Conservation (phyloP, 2,797 vertebrate genomes). For the Podarcis siculus region DNA sequence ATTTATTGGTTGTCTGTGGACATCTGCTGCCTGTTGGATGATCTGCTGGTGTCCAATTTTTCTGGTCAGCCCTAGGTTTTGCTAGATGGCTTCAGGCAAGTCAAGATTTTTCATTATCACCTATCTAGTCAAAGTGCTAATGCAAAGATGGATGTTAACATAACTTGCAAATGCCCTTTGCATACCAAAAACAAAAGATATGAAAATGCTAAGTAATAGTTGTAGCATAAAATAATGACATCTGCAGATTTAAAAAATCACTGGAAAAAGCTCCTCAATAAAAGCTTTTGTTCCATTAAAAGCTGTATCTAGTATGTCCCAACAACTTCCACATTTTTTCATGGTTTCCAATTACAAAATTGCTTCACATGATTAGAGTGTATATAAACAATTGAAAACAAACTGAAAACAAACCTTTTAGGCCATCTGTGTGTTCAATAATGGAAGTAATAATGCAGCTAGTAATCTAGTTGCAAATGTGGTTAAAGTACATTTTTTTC, state of each 20-base stretch:
- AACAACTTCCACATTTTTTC: conserved; percentile 1
- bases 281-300: conserved; percentile 39
- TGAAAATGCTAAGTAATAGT: neutral
- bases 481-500: conserved; percentile 4
- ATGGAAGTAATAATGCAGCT: neutral
- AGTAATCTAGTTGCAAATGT: neutral
- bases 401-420: conserved; percentile 13
- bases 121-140: neutral
- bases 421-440: neutral
- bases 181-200: neutral
- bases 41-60: no score
- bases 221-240: conserved; percentile 45
- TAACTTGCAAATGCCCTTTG: neutral
- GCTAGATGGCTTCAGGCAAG: no score
- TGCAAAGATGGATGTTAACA: neutral
- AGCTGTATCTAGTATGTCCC: conserved; percentile 28
- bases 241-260: conserved; percentile 20
- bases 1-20: no score
- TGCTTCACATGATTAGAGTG: conserved; percentile 44
- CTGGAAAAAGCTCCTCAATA: conserved; percentile 40
- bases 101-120: no score
- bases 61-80: no score
- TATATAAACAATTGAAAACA: neutral
- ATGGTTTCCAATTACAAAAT: conserved; percentile 40
- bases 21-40: no score